Evolutionary conservation across 1,140 invertebrate species (phyloP), one percentile per base, ranked within the genome.

Genomic region (Sycophila sp.): DNA sequence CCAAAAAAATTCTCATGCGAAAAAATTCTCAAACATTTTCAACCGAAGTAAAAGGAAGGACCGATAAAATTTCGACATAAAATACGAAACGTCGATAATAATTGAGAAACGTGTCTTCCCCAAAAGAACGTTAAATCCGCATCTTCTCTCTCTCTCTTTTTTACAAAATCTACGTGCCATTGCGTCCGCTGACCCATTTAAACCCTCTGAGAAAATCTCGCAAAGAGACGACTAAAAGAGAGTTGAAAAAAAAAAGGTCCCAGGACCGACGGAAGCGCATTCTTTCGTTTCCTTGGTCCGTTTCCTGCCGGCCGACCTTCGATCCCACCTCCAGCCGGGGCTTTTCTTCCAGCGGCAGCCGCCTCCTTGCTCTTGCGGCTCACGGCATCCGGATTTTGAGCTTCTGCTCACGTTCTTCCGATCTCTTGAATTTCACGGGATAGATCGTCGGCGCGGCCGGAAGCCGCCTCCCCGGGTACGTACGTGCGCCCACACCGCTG

Each of bases 321-420:
- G 55, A 47, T 51, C 56, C 42, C 42, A 10, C 40, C 55, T 42
- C 38, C 17, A n/a, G n/a, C n/a, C n/a, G n/a, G 11, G 30, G 60
- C 51, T 56, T 53, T 65, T 30, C 49, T 30, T 6, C 1, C 28
- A 15, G 2, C 2, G 13, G 15, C 32, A 32, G n/a, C 22, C 32
- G 13, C 55, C 17, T 10, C 15, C 53, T 56, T 34, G 53, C 49
- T 49, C 38, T 58, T 67, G 56, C 36, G 26, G 32, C 53, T 70
- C 78, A 74, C 76, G 78, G 55, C 70, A 73, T 51, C 59, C 38
- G 26, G 40, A 42, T 51, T 75, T 51, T 42, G 69, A 51, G 60
- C 74, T 73, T 68, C 74, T 71, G 32, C 73, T 79, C 77, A 79
- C 78, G 77, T 78, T 72, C 26, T 65, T 36, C 51, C 58, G 69